Conservation (phyloP, 2,797 vertebrate species). For the Paratrypauchen microcephalus region DNA sequence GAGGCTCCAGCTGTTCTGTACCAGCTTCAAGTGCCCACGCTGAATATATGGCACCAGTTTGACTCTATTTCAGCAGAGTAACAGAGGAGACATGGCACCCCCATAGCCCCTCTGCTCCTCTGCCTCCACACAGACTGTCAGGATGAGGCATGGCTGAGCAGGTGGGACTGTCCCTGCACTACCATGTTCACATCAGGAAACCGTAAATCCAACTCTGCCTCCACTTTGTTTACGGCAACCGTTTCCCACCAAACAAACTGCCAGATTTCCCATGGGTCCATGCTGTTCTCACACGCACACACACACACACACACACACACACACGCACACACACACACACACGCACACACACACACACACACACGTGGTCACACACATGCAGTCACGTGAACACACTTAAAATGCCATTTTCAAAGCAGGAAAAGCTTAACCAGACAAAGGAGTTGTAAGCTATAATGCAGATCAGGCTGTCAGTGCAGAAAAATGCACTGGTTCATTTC, state of each 20-base stretch:
- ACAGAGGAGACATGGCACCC: conserved; percentile 34
- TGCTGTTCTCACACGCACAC: conserved; percentile 33
- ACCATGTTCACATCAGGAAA: conserved; percentile 69
- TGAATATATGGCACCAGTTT: conserved; percentile 44
- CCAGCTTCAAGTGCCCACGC: conserved; percentile 20
- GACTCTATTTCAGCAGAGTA: conserved; percentile 40
- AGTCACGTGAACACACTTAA: conserved; percentile 68
- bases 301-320: conserved; percentile 10
- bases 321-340: background rate
- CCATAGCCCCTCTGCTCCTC: conserved; percentile 28
- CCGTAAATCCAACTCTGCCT: conserved; percentile 67
- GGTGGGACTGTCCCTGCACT: conserved; percentile 66
- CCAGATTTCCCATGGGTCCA: conserved; percentile 76
- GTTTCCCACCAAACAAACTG: conserved; percentile 77
- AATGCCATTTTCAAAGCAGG: conserved; percentile 59
- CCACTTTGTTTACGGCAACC: conserved; percentile 74
- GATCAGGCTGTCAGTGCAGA: conserved; percentile 51
- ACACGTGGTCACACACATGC: conserved; percentile 8
- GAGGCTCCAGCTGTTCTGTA: conserved; percentile 34
- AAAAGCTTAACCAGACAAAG: conserved; percentile 41
- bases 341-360: conserved; percentile 30
- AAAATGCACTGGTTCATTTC: conserved; percentile 54
- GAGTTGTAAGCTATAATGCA: conserved; percentile 53
- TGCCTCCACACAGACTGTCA: conserved; percentile 56
- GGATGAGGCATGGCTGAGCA: conserved; percentile 63